Evolutionary conservation across 2,797 vertebrate genomes (phyloP).

Genomic region (Aplochiton taeniatus): DNA sequence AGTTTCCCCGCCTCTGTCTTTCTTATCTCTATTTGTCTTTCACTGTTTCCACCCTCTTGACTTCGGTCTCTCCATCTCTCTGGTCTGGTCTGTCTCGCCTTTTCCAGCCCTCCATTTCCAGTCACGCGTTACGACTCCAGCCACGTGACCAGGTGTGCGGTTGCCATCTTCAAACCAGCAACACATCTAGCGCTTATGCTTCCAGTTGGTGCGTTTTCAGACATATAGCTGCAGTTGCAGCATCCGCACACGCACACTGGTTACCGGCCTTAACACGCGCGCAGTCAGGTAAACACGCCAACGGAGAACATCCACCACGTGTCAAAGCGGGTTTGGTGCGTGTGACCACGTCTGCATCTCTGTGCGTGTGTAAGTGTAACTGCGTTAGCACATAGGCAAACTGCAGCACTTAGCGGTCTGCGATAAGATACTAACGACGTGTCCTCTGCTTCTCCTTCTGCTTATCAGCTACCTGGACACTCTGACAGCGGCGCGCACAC

Average conservation of each 20-base stretch:
- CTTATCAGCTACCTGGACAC: constrained; percentile 46
- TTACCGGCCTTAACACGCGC: too few relatives aligned
- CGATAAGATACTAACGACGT: constrained; percentile 53
- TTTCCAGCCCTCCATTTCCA: constrained; percentile 5
- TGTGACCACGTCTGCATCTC: constrained; percentile 21
- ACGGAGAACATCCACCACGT: too few relatives aligned
- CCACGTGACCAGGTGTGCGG: too few relatives aligned
- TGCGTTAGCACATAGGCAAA: constrained; percentile 50
- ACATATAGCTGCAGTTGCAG: too few relatives aligned
- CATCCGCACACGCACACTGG: too few relatives aligned
- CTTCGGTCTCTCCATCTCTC: background rate
- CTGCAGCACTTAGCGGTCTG: constrained; percentile 45
- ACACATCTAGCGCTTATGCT: too few relatives aligned
- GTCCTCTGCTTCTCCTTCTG: constrained; percentile 45
- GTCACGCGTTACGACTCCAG: too few relatives aligned
- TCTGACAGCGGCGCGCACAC: constrained; percentile 30
- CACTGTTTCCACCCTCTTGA: constrained; percentile 18
- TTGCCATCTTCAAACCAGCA: too few relatives aligned
- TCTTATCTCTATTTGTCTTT: constrained; percentile 7
- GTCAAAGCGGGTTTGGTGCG: too few relatives aligned
- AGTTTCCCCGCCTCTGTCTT: constrained; percentile 51
- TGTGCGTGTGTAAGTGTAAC: constrained; percentile 41
- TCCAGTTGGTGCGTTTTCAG: too few relatives aligned
- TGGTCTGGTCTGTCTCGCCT: background rate
- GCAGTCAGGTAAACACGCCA: too few relatives aligned